Percentiles rank a stretch among this genome's conserved stretches.
These are phyloP conservation scores for Laothoe populi DNA, from an alignment of 2,888 invertebrate genomes.

Conservation along the genomic window DNA sequence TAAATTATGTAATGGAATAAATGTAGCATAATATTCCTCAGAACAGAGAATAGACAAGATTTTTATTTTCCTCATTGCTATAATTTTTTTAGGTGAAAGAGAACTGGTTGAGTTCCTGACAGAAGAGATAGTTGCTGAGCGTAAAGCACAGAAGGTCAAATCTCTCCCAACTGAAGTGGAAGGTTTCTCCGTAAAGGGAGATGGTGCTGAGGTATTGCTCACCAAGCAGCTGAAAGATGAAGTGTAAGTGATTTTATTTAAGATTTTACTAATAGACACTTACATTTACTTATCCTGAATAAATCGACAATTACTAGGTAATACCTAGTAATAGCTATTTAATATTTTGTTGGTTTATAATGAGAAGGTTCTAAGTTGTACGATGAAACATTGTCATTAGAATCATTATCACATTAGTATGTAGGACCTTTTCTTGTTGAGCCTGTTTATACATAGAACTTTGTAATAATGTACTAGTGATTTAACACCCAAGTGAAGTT, in stretches of 20 bases:
- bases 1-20: background rate
- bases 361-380: too few species aligned
- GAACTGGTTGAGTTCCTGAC: conserved; percentile 96
- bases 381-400: too few species aligned
- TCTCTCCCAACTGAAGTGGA: conserved; percentile 90
- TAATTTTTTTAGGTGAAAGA: conserved; percentile 87
- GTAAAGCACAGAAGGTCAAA: conserved; percentile 91
- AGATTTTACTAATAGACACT: too few species aligned
- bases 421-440: too few species aligned
- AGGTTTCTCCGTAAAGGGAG: conserved; percentile 91
- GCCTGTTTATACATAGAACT: too few species aligned
- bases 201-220: conserved; percentile 94
- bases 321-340: too few species aligned
- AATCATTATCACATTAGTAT: too few species aligned
- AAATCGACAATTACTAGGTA: too few species aligned
- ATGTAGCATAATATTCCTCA: background rate
- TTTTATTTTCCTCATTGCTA: background rate
- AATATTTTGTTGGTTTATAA: too few species aligned
- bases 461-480: too few species aligned
- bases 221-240: conserved; percentile 89
- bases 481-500: too few species aligned
- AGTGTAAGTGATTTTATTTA: conserved; percentile 80
- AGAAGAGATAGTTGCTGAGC: conserved; percentile 97
- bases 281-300: too few species aligned
- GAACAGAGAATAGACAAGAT: background rate